Percentiles rank a stretch among this genome's conserved stretches.
phyloP scores from a whole-genome alignment of 2,113 vertebrate genomes.

The Phalacrocorax carbo region DNA sequence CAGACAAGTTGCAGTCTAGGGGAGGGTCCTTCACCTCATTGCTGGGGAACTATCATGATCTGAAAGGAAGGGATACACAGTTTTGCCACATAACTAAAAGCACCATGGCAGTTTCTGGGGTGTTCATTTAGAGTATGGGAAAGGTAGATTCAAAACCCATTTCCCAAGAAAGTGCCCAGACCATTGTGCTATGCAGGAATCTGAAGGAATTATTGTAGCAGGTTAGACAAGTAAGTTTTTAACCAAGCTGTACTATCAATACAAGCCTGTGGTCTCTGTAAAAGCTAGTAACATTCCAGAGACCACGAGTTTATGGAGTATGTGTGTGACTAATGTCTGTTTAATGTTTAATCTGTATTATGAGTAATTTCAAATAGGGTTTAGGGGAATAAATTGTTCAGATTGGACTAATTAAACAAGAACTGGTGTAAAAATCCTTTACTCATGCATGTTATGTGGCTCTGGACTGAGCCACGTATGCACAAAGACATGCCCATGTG shows the following conservation, averaged over 20 bases:
- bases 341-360: constrained; percentile 53
- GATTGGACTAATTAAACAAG: not conserved
- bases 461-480: not conserved
- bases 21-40: not conserved
- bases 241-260: not conserved
- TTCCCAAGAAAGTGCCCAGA: not conserved
- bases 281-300: not conserved
- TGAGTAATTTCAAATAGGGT: not conserved
- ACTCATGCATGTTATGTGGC: not conserved
- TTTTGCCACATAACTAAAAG: not conserved
- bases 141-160: not conserved
- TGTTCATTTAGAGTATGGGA: not conserved
- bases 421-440: not conserved
- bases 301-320: not conserved
- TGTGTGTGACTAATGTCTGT: not conserved
- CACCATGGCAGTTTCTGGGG: not conserved
- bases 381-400: not conserved
- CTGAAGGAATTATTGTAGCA: not conserved
- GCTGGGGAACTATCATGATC: not conserved
- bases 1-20: not conserved
- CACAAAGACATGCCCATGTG: not conserved
- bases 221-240: not conserved
- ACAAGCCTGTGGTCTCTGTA: not conserved
- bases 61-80: not conserved
- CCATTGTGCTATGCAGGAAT: not conserved